These are phyloP conservation scores for Hydrolagus affinis DNA, from an alignment of 2,113 vertebrate genomes.

Conservation along the genomic window DNA sequence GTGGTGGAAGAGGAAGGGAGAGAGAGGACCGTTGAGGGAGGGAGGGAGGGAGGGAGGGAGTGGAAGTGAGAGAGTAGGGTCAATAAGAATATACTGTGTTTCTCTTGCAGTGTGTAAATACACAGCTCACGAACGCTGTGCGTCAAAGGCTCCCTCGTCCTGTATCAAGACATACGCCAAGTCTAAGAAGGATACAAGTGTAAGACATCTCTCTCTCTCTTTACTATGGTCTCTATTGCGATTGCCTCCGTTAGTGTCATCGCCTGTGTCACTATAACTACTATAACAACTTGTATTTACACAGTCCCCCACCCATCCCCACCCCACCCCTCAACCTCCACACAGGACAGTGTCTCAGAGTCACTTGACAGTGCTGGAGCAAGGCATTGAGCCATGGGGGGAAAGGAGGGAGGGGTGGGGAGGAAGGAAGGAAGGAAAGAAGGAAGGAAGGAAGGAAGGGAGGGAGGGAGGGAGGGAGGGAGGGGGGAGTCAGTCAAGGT, in stretches of 20 bases:
- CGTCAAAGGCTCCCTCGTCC: constrained; percentile 65
- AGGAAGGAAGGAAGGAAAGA: too few species aligned
- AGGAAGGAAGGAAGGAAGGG: too few species aligned
- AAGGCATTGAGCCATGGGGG: background rate
- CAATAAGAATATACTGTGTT: background rate
- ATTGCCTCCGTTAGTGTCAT: constrained; percentile 68
- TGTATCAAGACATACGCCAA: constrained; percentile 79
- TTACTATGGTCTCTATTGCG: background rate
- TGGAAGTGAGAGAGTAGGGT: background rate
- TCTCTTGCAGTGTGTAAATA: constrained; percentile 71
- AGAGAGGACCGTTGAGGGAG: background rate
- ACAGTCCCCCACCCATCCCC: constrained; percentile 55
- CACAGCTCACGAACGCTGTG: constrained; percentile 76
- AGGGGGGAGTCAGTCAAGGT: too few species aligned
- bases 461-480: too few species aligned
- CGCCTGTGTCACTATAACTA: too few species aligned
- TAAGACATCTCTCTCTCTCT: constrained; percentile 48
- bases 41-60: background rate
- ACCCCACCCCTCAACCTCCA: constrained; percentile 43
- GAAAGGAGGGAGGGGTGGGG: background rate
- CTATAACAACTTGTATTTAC: too few species aligned
- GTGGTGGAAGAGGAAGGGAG: background rate
- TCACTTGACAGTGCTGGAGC: background rate
- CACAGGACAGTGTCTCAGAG: too few species aligned
- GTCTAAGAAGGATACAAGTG: constrained; percentile 68